Base-by-base conservation (phyloP, 2,888 invertebrate species). In the Nephrotoma guestfalica region DNA sequence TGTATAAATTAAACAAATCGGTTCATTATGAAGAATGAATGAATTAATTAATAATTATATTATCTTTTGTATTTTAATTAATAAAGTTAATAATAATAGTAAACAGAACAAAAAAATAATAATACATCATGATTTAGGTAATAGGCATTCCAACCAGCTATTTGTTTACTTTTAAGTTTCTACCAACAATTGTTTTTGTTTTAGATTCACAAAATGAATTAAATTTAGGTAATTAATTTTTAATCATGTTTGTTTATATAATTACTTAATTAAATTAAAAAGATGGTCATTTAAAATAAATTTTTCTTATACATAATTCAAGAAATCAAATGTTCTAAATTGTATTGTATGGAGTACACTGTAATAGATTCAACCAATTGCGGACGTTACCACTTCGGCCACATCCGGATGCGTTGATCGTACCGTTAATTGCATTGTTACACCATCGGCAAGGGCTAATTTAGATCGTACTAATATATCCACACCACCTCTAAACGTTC, bases 381-480 rank as follows among this genome's bases (percentile, higher is more conserved):
- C 95, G 40, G 97, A 95, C 86, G 97, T 94, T 86, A 99, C 94
- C 11, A 99, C 93, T 90, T 98, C 97, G 0, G 97, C 96, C 0
- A 98, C 95, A 88, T 96, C 95, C 86, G 96, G 94, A 91, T 97
- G 95, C 13, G 96, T 95, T 40, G 97, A 96, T 84, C 98, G 93
- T 0, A 98, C 97, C 0, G 97, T 96, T 86, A 99, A 92, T 90
- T 98, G 97, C 97, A 99, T 97, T 3, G 98, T 98, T 0, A 99
- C 97, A n/a, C 96, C 96, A 43, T 93, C 94, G 51, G 94, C 93
- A 42, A 93, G 90, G 0, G 95, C 94, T n/a, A 97, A 92, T 90
- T 97, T 97, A 2, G 98, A 96, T 87, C 96, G 93, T 0, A 98
- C 97, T 86, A 99, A 92, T 43, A 98, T 95, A 87, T 98, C 97